phyloP scores from a whole-genome alignment of 2,888 invertebrate species.

The Dryococelus australis region DNA sequence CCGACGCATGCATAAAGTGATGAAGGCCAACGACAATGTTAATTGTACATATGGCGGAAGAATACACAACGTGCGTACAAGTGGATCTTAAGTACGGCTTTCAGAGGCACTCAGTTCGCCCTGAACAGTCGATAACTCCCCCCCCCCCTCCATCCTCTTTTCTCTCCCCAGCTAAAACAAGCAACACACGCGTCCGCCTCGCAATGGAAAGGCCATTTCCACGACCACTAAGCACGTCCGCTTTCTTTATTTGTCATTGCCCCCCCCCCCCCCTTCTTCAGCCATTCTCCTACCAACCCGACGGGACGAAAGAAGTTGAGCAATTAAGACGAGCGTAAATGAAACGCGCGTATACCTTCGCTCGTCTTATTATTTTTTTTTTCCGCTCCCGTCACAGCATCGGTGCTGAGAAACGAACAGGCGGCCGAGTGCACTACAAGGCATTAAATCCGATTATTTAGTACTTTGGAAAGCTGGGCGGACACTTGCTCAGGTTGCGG shows the following conservation, averaged over 20 bases:
- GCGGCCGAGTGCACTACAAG: neutral
- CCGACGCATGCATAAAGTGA: no score
- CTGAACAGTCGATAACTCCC: no score
- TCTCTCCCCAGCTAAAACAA: neutral
- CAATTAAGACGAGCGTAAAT: neutral
- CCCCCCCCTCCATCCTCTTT: no score
- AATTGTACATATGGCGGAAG: no score
- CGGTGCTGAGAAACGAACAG: neutral
- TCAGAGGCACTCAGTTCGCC: no score
- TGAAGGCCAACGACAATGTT: no score
- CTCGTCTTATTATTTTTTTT: neutral
- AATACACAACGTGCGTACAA: no score
- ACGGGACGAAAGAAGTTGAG: neutral
- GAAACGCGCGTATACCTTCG: neutral
- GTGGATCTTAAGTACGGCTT: no score
- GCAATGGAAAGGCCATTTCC: neutral
- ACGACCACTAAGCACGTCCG: neutral
- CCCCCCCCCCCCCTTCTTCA: neutral
- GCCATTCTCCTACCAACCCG: neutral
- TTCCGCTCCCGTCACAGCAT: no score
- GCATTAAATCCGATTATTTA: slow-evolving; percentile 3
- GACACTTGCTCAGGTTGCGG: neutral
- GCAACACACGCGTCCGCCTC: neutral
- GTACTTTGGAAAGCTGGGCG: neutral
- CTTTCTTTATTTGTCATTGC: neutral